Evolutionary conservation across 1,140 invertebrate species (phyloP), one percentile per base, ranked within the genome.

Genomic region (Drosophila nebulosa): DNA sequence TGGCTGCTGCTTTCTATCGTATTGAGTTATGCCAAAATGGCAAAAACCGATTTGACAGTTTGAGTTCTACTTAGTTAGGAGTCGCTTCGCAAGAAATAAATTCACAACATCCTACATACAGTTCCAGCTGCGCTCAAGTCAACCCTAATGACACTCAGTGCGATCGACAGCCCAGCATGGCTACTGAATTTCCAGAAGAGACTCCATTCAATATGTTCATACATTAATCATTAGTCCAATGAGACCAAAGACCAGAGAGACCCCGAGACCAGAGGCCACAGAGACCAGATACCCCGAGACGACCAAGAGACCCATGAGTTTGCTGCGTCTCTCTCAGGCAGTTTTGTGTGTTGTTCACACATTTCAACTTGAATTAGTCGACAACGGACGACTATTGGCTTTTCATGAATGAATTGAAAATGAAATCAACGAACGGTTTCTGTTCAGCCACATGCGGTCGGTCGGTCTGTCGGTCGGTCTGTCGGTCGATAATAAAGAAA

Each of bases 361-460:
- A 85, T 85, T 85, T 85, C 83, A 86, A 50, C 65, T 88, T 62
- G 83, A 86, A 85, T 85, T 85, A 85, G 81, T 84, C 69, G 73
- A 67, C 69, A 46, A 46, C 39, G 39, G 21, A 46, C 39, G 39
- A 21, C 39, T 7, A 46, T 46, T 46, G 39, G 73, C 60, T 63
- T 55, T 85, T 86, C 78, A 86, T 85, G 81, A 85, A 85, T 85
- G 81, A 79, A 67, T 65, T 67, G 72, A 61, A 50, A 85, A 86
- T 86, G 78, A 72, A 67, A 68, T 67, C 64, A 60, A 46, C 62
- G 21, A 32, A 46, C 16, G 26, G 36, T 65, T 71, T 52, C 55
- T 70, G 21, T 68, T 52, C 24, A 65, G 65, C 80, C 80, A 80
- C 80, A 85, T 85, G 80, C 78, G 73, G 81, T 86, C 72, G 64